Percentiles rank a stretch among this genome's conserved stretches.
Conservation (phyloP, 1,140 invertebrate species). For the Drosophila athabasca region DNA sequence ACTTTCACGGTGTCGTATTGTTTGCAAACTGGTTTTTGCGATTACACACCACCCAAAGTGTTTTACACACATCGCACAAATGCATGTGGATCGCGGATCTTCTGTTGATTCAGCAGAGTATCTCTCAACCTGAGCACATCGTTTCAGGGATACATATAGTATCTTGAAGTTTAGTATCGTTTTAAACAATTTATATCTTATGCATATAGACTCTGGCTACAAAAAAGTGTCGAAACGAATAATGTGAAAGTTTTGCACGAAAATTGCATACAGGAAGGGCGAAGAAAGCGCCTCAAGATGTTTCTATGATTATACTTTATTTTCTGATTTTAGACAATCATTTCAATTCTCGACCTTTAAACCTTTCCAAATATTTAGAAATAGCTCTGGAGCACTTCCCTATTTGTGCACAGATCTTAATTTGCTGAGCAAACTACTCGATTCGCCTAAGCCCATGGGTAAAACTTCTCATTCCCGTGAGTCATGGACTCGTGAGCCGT, state of each 20-base stretch:
- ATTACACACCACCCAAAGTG: conserved; percentile 23
- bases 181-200: neutral
- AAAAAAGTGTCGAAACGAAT: no score
- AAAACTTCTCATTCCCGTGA: conserved; percentile 15
- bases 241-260: no score
- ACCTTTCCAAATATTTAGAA: neutral
- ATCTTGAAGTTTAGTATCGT: neutral
- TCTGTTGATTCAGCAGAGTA: conserved; percentile 19
- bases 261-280: no score
- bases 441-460: neutral
- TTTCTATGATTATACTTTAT: no score
- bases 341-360: no score
- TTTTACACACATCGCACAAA: conserved; percentile 1
- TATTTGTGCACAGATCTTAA: neutral
- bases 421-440: neutral
- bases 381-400: neutral
- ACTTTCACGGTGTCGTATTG: conserved; percentile 36
- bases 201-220: no score
- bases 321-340: no score
- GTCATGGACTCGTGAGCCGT: conserved; percentile 24
- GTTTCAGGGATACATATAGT: conserved; percentile 26
- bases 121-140: neutral
- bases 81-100: conserved; percentile 1
- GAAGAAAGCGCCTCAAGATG: no score
- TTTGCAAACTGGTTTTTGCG: conserved; percentile 29